These are phyloP conservation scores for Polydrusus tereticollis DNA, from an alignment of 2,888 invertebrate species.

Conservation along the genomic window DNA sequence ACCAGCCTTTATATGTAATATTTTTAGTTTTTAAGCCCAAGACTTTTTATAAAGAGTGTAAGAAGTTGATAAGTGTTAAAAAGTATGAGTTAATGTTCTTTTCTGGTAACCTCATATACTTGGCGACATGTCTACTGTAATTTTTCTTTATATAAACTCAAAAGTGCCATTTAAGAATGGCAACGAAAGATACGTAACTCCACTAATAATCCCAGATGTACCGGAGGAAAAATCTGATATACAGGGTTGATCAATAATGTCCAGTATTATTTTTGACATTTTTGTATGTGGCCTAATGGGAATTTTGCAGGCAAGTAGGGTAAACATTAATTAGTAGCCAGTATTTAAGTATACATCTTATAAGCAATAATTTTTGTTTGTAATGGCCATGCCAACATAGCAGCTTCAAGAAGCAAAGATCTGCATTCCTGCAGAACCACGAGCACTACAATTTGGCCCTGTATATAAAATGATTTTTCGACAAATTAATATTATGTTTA, in stretches of 20 bases:
- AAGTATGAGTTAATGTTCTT: neutral
- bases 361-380: too few species aligned
- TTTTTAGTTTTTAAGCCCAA: too few species aligned
- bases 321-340: too few species aligned
- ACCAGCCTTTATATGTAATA: too few species aligned
- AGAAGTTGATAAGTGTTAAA: too few species aligned
- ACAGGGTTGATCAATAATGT: constrained; percentile 2
- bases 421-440: neutral
- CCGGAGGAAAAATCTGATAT: too few species aligned
- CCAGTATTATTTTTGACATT: constrained; percentile 1
- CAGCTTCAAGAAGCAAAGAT: neutral
- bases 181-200: neutral
- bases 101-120: neutral
- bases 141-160: neutral
- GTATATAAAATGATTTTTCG: too few species aligned
- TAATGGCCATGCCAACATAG: too few species aligned
- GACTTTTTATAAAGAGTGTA: too few species aligned
- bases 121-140: neutral
- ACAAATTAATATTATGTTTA: neutral
- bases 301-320: neutral
- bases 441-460: neutral
- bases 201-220: too few species aligned
- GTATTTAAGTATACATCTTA: too few species aligned
- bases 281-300: neutral
- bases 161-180: constrained; percentile 12